phyloP scores from a whole-genome alignment of 1,140 invertebrate genomes.

The Drosophila sp. region DNA sequence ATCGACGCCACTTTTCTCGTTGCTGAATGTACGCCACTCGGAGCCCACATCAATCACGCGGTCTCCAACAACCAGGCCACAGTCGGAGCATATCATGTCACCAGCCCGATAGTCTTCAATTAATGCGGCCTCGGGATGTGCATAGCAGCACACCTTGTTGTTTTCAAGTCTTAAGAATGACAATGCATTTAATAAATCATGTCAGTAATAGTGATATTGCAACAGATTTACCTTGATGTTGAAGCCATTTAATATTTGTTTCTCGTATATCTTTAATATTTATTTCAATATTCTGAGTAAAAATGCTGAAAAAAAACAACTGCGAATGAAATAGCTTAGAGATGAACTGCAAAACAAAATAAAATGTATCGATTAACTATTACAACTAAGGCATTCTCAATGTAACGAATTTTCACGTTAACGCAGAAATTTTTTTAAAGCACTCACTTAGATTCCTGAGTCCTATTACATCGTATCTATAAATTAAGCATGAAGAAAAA shows the following conservation, averaged over 20 bases:
- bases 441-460: neutral
- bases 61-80: constrained; percentile 99
- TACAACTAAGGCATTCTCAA: constrained; percentile 1
- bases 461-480: neutral
- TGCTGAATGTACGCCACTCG: constrained; percentile 99
- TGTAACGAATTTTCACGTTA: neutral
- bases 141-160: constrained; percentile 94
- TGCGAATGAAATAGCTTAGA: constrained; percentile 27
- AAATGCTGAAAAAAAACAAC: constrained; percentile 23
- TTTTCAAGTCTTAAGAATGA: constrained; percentile 72
- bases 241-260: constrained; percentile 63
- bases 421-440: neutral
- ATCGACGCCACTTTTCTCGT: constrained; percentile 98
- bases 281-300: constrained; percentile 9
- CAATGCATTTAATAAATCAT: constrained; percentile 1
- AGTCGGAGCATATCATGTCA: constrained; percentile 99
- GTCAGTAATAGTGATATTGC: neutral
- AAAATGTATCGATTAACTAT: constrained; percentile 8
- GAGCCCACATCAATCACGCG: constrained; percentile 99
- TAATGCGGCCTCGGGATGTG: constrained; percentile 97
- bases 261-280: constrained; percentile 27
- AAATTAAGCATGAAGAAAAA: no score
- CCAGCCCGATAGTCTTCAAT: constrained; percentile 99
- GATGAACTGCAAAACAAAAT: constrained; percentile 27
- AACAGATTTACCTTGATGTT: constrained; percentile 61